Base-by-base conservation (phyloP, 2,797 vertebrate species). In the Orestias chungarensis region DNA sequence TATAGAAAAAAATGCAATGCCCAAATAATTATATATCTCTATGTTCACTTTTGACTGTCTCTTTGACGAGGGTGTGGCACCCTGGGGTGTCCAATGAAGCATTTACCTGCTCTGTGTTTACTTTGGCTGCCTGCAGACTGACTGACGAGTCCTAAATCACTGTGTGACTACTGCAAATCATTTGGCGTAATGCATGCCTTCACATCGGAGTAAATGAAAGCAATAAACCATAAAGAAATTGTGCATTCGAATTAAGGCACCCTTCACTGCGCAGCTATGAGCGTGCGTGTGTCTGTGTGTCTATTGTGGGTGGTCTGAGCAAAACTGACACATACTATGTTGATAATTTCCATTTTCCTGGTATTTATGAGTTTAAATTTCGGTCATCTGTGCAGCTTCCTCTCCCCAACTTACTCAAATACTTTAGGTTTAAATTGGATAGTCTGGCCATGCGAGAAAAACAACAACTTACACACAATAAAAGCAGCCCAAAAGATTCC, bases 121-220 rank as follows among this genome's bases (percentile, higher is more conserved):
- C 74, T 84, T 89, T 91, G 88, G 86, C 83, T 83, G 84, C 78
- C 75, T 52, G 82, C 81, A 74, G 74, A 73, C 82, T 82, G 84
- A 82, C 86, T 88, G 87, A 86, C 66, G 33, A 78, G 70, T 73
- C 68, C 76, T 79, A 74, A 84, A 87, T 87, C 86, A 25, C 87
- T 79, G 0, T 57, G 62, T 71, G 86, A 86, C 88, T 88, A 83
- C 90, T 84, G 87, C 78, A 62, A 75, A 78, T 84, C 83, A 71
- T 66, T 83, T 74, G 66, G 64, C 35, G 46, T 75, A 66, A 86
- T 73, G 81, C 85, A 79, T 87, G 75, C 87, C 86, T 87, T 86
- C 79, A 81, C 80, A 40, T 62, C 7, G 23, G 73, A 74, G 80
- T 84, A 86, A 85, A 66, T 76, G 71, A 59, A 80, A 68, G 82